phyloP scores from a whole-genome alignment of 2,888 invertebrate genomes.

The Chrysolina americana region DNA sequence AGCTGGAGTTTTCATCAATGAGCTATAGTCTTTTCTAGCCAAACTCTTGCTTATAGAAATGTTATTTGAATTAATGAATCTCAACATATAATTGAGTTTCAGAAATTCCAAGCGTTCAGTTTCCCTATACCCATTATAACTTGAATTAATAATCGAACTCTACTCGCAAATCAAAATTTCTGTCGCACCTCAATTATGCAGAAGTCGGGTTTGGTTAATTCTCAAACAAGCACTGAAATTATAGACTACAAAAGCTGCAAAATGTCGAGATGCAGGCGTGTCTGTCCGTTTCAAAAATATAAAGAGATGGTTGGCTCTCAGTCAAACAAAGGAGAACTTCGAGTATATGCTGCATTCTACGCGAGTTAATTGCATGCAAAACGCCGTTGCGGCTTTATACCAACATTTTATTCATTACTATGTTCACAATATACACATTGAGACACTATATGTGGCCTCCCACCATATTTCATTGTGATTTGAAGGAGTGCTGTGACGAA shows the following conservation, averaged over 20 bases:
- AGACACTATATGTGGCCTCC: not conserved
- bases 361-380: constrained; percentile 15
- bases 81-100: not conserved
- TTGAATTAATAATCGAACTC: not conserved
- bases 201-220: not conserved
- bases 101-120: not conserved
- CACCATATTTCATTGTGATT: not conserved
- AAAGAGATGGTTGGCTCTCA: constrained; percentile 15
- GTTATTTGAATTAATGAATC: no score
- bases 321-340: constrained; percentile 17
- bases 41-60: no score
- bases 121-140: not conserved
- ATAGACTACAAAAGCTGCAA: constrained; percentile 17
- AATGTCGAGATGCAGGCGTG: constrained; percentile 6
- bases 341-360: not conserved
- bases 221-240: constrained; percentile 8
- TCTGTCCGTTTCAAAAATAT: constrained; percentile 16
- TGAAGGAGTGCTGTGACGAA: no score
- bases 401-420: constrained; percentile 11
- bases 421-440: not conserved
- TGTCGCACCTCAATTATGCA: constrained; percentile 18
- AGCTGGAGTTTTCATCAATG: no score
- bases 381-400: constrained; percentile 2
- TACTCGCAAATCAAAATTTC: not conserved
- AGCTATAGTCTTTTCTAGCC: no score